phyloP scores from a whole-genome alignment of 2,113 vertebrate species.

The Sapayoa aenigma region DNA sequence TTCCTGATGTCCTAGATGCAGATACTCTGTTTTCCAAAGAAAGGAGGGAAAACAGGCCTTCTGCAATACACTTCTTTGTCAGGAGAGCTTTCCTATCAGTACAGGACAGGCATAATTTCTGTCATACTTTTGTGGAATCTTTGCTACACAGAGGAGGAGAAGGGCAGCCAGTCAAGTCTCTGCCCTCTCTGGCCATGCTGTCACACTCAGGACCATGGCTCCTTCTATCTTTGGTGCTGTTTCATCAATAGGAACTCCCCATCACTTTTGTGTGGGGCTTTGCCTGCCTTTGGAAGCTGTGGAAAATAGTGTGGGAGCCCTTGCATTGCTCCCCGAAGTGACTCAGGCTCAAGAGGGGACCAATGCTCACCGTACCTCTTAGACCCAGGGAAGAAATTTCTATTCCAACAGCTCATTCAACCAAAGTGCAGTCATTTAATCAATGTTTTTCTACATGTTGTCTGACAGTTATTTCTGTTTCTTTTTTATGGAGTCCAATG shows the following conservation, averaged over 20 bases:
- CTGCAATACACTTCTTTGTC: neutral
- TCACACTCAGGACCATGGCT: neutral
- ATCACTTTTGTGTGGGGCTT: neutral
- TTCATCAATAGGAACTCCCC: neutral
- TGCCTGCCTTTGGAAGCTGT: neutral
- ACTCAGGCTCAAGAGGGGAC: neutral
- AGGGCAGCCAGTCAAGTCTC: neutral
- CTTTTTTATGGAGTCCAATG: neutral
- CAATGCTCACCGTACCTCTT: neutral
- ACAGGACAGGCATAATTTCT: neutral
- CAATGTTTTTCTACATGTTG: neutral
- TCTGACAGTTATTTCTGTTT: neutral
- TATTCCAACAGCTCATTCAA: neutral
- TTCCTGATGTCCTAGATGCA: neutral
- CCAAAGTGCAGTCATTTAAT: neutral
- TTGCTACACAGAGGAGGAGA: neutral
- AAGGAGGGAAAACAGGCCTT: neutral
- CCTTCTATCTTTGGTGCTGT: neutral
- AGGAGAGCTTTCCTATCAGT: neutral
- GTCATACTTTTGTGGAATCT: neutral
- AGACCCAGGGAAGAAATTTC: neutral
- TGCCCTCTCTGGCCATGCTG: neutral
- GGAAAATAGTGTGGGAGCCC: neutral
- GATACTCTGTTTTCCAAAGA: neutral
- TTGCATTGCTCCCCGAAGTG: neutral